Evolutionary conservation across 1,140 invertebrate species (phyloP), one percentile per base, ranked within the genome.

Genomic region (Camponotus floridanus): DNA sequence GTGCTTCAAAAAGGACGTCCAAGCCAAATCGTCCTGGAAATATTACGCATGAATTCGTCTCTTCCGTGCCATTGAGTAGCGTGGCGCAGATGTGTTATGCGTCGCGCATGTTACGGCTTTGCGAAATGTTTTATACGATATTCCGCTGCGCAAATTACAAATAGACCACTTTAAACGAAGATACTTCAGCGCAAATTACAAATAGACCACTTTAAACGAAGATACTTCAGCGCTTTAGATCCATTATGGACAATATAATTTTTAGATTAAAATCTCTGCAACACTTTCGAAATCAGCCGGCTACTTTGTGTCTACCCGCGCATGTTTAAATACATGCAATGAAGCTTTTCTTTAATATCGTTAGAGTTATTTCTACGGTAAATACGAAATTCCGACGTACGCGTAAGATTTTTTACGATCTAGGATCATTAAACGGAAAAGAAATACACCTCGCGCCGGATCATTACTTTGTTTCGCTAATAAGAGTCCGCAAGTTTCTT

Each of bases 31-130:
- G 65, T 15, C 45, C 71, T 33, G n/a, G 78, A 86, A 81, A 73
- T 42, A 62, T 86, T 80, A 71, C 67, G 67, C 76, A 62, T 81
- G 33, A 81, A 70, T 73, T 71, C 57, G n/a, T 61, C 39, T 74
- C 26, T 67, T 57, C 33, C 74, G 7, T 45, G 18, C 21, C 42
- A 68, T 81, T 45, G 51, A 86, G 42, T 61, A 7, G 13, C 51
- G 45, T 26, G 48, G 51, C 51, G 18, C 62, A 86, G 51, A 86
- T 70, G 65, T 80, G 65, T 70, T 80, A 70, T 31, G 48, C 64
- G n/a, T 79, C 21, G 42, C 31, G 21, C 57, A 39, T 31, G 18
- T 18, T 18, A 51, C 5, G 11, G 2, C 26, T 80, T 80, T 31
- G 39, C 18, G 42, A 45, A 59, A 80, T 39, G 70, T 18, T 80